Evolutionary conservation across 2,113 vertebrate species (phyloP).

Genomic region (Junco hyemalis): DNA sequence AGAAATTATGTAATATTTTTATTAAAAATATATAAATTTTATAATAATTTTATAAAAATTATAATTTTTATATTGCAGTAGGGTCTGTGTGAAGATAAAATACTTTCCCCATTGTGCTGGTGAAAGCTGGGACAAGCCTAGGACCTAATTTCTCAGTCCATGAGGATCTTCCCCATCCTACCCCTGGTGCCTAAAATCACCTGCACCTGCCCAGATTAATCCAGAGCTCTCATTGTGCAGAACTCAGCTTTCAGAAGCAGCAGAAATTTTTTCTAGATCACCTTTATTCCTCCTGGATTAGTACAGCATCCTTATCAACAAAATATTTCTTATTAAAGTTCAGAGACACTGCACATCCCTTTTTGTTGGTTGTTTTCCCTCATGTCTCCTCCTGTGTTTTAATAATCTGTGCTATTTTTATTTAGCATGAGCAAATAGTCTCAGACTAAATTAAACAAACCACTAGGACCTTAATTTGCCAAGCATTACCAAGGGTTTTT

Average conservation of each 20-base stretch:
- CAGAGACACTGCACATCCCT: background rate
- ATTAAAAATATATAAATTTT: too few relatives aligned
- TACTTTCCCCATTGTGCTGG: background rate
- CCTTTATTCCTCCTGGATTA: background rate
- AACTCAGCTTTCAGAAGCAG: background rate
- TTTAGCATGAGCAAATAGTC: conserved; percentile 1
- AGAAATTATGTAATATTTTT: too few relatives aligned
- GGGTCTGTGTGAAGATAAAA: background rate
- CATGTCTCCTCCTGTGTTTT: background rate
- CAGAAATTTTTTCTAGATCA: background rate
- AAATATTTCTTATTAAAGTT: background rate
- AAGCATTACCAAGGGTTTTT: background rate
- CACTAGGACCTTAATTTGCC: background rate
- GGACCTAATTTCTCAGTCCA: background rate
- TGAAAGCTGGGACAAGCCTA: background rate
- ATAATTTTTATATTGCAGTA: background rate
- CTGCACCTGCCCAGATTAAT: too few relatives aligned
- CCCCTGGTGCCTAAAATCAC: background rate
- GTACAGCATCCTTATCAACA: background rate
- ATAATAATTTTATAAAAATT: too few relatives aligned
- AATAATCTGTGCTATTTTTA: conserved; percentile 40
- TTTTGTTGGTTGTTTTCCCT: background rate
- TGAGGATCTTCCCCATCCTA: background rate
- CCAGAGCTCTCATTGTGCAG: background rate
- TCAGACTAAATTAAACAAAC: conserved; percentile 30